Conservation (phyloP, 2,888 invertebrate genomes). For the Salticus scenicus region DNA sequence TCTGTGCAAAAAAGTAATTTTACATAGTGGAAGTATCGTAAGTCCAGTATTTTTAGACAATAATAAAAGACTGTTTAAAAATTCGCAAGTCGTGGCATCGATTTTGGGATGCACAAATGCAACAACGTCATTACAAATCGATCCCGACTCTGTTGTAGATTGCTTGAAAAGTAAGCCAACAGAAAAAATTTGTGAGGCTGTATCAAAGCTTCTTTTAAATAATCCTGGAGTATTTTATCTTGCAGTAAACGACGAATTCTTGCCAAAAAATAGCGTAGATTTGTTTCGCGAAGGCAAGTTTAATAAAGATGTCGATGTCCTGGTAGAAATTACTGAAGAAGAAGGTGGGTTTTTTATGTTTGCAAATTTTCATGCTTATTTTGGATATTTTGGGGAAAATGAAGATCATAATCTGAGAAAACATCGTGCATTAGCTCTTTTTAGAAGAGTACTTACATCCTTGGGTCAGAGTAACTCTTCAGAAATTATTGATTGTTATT, state of each 20-base stretch:
- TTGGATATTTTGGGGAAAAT: slow-evolving; percentile 22
- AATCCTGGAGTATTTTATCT: slow-evolving; percentile 57
- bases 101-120: slow-evolving; percentile 45
- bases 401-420: slow-evolving; percentile 21
- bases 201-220: slow-evolving; percentile 18
- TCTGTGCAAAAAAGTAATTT: slow-evolving; percentile 57
- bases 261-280: slow-evolving; percentile 8
- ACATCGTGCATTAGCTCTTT: slow-evolving; percentile 25
- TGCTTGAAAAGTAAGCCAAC: slow-evolving; percentile 53
- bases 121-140: slow-evolving; percentile 17
- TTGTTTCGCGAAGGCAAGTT: slow-evolving; percentile 27
- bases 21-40: slow-evolving; percentile 49
- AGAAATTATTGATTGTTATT: slow-evolving; percentile 37
- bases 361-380: slow-evolving; percentile 21
- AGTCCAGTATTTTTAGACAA: slow-evolving; percentile 27
- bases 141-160: slow-evolving; percentile 24
- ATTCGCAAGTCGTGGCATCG: slow-evolving; percentile 20
- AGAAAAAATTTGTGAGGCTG: slow-evolving; percentile 24
- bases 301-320: slow-evolving; percentile 45
- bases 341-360: slow-evolving; percentile 68
- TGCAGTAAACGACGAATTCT: slow-evolving; percentile 32
- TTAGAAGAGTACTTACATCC: slow-evolving; percentile 1
- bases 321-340: slow-evolving; percentile 58
- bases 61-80: slow-evolving; percentile 24
- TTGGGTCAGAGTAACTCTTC: slow-evolving; percentile 2